Base-by-base conservation (phyloP, 2,797 vertebrate species). In the Falco rusticolus region DNA sequence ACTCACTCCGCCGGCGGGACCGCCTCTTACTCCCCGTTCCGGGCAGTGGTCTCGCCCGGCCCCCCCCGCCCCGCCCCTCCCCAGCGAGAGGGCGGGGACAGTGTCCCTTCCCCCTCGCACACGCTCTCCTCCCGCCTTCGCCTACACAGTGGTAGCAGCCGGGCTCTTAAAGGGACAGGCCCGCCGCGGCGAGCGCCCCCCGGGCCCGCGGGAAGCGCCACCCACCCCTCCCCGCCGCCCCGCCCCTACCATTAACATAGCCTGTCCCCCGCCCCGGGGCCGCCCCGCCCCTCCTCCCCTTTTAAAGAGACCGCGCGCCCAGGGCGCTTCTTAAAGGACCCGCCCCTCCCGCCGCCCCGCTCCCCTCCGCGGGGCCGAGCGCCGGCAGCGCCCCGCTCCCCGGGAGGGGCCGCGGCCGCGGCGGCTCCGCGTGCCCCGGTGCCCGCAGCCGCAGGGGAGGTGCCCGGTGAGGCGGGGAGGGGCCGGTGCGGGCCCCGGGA, bases 261-360 rank as follows among this genome's bases (percentile, higher is more conserved):
- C 3, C 60, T 25, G 6, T 4, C 71, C 92, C 85, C 70, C 14
- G 41, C 48, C 93, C 59, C 66, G 41, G 68, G 63, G 54, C 70
- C 61, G 68, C 22, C 43, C 86, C 94, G 25, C 86, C 92, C 68
- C 84, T 81, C 41, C 53, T 28, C 74, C 69, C 41, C 53, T 88
- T 94, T 96, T 95, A 97, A 97, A 97, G 95, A 82, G 68, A 87
- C 91, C 77, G 63, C 48, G 76, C 41, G 79, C 89, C 90, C 64
- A 24, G 7, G 56, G 87, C 84, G 20, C 68, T 56, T 60, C 78
- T 94, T 93, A 95, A 93, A 94, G 85, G 39, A 17, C n/a, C 61
- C 60, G 51, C 11, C 18, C 66, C 37, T 39, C 25, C 12, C 8
- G 15, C 50, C 63, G 11, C 26, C 17, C 31, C 12, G 77, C 85